Evolutionary conservation across 2,888 invertebrate species (phyloP), one percentile per base, ranked within the genome.

Genomic region (Hypena proboscidalis): DNA sequence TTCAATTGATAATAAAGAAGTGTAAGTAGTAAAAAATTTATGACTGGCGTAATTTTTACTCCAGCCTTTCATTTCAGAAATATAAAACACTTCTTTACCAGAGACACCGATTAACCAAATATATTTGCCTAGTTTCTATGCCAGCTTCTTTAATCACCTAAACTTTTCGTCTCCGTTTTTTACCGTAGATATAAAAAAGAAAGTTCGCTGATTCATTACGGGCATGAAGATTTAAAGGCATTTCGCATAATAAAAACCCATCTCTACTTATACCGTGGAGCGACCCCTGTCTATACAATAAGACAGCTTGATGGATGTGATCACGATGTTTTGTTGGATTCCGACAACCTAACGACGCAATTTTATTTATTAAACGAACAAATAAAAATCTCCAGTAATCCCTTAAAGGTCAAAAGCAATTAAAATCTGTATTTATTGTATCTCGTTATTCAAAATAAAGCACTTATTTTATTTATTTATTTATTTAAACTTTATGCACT

Each of bases 231-330:
- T 73, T 74, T 74, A 74, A 77, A 70, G 68, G 71, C 66, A 74
- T 73, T 71, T 75, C 71, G 69, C 67, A 74, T 75, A 75, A 74
- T 77, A 80, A 75, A 77, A 74, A 74, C 62, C 66, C 60, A 67
- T 70, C 63, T 61, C 53, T 67, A 68, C 68, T 73, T 74, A 75
- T 74, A 74, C 65, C 50, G 63, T 70, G 55, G 67, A 74, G 55
- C 72, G 75, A 73, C 72, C 74, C 67, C 70, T 75, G 74, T 80
- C 84, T 81, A 80, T 83, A 78, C 76, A 76, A 77, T 70, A 77
- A 77, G 83, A 81, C 84, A 80, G 77, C 67, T 83, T 85, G 85
- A 85, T 85, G 74, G 84, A 85, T 85, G 83, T 64, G 77, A 76
- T 80, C 71, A 67, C 76, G 76, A 80, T 80, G 78, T 79, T 80